Evolutionary conservation across 2,797 vertebrate species (phyloP).

Genomic region (Alfaro cultratus): DNA sequence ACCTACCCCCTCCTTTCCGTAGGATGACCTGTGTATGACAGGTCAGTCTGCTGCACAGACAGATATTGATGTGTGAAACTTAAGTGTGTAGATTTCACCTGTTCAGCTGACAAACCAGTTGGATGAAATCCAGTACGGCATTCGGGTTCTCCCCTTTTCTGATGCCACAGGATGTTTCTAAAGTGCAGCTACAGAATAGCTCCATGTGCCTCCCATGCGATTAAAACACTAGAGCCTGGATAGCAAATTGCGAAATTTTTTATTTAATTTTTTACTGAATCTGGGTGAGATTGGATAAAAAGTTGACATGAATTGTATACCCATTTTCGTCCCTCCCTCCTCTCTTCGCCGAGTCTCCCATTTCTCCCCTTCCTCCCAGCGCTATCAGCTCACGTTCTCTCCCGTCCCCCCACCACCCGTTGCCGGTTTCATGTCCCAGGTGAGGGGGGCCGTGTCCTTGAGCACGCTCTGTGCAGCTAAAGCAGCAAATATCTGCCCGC

Average conservation of each 20-base stretch:
- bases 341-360: constrained; percentile 13
- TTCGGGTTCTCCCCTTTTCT: constrained; percentile 46
- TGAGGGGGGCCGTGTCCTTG: constrained; percentile 68
- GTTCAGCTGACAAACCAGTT: constrained; percentile 65
- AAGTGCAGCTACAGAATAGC: constrained; percentile 15
- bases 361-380: constrained; percentile 17
- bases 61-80: constrained; percentile 51
- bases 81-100: constrained; percentile 68
- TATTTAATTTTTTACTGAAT: not conserved
- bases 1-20: not conserved
- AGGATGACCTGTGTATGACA: constrained; percentile 23
- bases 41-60: constrained; percentile 42
- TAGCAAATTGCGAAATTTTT: constrained; percentile 3
- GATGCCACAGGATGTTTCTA: constrained; percentile 24
- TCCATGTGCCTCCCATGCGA: not conserved
- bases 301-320: constrained; percentile 14
- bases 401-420: constrained; percentile 13
- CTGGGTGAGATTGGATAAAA: not conserved
- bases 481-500: constrained; percentile 59
- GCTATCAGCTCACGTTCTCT: constrained; percentile 19
- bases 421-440: constrained; percentile 54
- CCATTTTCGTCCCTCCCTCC: constrained; percentile 17
- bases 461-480: constrained; percentile 49
- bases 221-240: not conserved
- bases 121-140: constrained; percentile 66